A percentile compares a stretch with the other conserved stretches of the same genome.
Evolutionary conservation across 2,797 vertebrate species (phyloP).

Genomic region (Carapus acus): DNA sequence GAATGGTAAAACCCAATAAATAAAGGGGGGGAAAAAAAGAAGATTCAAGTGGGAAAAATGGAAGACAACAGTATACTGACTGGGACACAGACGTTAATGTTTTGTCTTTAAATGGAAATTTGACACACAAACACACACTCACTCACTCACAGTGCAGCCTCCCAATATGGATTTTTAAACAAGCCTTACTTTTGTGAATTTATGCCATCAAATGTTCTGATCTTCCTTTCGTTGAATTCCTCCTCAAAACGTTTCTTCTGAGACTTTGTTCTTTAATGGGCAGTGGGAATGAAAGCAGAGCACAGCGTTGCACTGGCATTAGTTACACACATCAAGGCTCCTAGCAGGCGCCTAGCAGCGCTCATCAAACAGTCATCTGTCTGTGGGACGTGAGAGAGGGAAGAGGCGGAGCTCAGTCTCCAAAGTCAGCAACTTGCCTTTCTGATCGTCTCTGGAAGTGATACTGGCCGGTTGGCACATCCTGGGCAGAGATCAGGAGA

Average conservation of each 20-base stretch:
- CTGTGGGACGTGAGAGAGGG: conserved; percentile 11
- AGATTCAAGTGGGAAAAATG: background rate
- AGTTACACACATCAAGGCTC: conserved; percentile 33
- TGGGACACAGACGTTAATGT: no score
- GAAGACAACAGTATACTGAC: no score
- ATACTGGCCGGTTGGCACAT: conserved; percentile 90
- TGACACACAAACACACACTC: background rate
- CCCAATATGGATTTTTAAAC: background rate
- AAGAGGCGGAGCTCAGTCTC: conserved; percentile 15
- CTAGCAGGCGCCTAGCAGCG: conserved; percentile 12
- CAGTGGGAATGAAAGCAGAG: conserved; percentile 22
- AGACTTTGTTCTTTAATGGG: conserved; percentile 81
- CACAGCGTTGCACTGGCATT: conserved; percentile 30
- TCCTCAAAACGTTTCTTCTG: conserved; percentile 94
- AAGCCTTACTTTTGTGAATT: conserved; percentile 86
- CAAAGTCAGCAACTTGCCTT: conserved; percentile 66
- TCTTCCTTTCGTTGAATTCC: conserved; percentile 91
- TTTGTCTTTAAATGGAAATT: background rate
- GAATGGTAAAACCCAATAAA: conserved; percentile 32
- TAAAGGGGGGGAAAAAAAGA: no score
- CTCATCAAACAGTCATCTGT: conserved; percentile 26
- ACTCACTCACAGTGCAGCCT: background rate
- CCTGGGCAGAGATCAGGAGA: conserved; percentile 63
- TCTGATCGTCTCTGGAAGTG: conserved; percentile 88
- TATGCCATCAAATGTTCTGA: conserved; percentile 91